Conservation (phyloP, 2,888 invertebrate species). For the Eumacrocentrus americanus region DNA sequence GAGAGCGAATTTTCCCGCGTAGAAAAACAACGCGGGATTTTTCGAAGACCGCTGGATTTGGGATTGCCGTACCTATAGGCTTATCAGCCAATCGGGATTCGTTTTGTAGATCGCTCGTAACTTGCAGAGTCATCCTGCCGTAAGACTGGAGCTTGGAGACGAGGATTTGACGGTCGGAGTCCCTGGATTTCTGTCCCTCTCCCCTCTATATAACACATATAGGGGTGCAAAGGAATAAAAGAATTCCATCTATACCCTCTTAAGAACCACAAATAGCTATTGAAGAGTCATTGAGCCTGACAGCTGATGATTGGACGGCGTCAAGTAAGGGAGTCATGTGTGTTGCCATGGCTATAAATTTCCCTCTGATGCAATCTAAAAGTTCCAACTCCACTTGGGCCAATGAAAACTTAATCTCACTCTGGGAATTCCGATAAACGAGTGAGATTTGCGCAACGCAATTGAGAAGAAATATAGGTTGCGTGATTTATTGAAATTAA, state of each 20-base stretch:
- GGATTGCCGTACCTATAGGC: neutral
- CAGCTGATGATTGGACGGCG: too few species aligned
- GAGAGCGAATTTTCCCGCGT: neutral
- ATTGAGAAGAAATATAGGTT: conserved; percentile 1
- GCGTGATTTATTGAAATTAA: too few species aligned
- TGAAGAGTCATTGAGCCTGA: too few species aligned
- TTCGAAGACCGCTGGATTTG: neutral
- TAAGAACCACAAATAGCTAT: too few species aligned
- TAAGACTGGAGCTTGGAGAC: neutral
- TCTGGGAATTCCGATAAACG: neutral
- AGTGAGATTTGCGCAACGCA: neutral
- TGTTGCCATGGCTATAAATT: neutral
- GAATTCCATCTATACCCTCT: too few species aligned
- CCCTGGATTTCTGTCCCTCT: neutral
- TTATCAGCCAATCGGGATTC: neutral
- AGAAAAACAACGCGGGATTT: neutral
- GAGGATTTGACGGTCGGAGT: neutral
- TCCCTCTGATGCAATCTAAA: conserved; percentile 7
- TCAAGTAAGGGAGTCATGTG: too few species aligned
- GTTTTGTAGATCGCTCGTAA: neutral
- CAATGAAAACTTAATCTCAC: conserved; percentile 7
- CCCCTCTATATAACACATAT: too few species aligned
- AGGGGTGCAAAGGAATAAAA: too few species aligned
- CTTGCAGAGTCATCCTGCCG: neutral
- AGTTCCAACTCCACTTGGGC: neutral